Conservation (phyloP, 1,140 invertebrate genomes). For the Lysiphlebus fabarum region DNA sequence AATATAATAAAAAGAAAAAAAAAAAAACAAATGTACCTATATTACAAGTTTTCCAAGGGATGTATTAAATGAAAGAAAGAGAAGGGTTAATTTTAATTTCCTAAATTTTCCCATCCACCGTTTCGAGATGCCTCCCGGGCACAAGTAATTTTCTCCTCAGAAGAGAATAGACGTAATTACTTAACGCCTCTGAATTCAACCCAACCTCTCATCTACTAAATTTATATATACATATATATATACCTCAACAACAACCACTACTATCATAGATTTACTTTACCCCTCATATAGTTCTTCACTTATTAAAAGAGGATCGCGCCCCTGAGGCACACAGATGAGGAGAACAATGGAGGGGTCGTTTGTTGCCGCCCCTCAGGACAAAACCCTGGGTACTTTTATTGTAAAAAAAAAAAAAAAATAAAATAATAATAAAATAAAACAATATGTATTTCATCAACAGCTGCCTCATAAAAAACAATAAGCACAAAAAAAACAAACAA, state of each 20-base stretch:
- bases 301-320: conserved; percentile 55
- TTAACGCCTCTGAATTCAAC: conserved; percentile 51
- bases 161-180: conserved; percentile 58
- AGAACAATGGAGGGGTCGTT: conserved; percentile 26
- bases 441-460: no score
- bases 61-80: conserved; percentile 16
- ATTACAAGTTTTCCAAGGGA: conserved; percentile 10
- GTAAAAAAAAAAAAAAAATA: no score
- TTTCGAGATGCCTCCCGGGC: conserved; percentile 22
- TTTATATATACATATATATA: no score
- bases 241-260: neutral
- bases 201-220: conserved; percentile 6
- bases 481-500: no score
- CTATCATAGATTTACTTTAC: neutral
- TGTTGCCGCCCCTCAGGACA: no score
- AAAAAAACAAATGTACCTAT: neutral
- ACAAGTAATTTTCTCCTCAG: conserved; percentile 51
- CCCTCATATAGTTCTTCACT: conserved; percentile 33
- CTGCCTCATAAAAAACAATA: no score
- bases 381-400: no score
- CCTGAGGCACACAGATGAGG: conserved; percentile 38
- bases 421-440: no score
- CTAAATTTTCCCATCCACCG: conserved; percentile 48
- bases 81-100: conserved; percentile 55
- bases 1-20: neutral